phyloP scores from a whole-genome alignment of 2,113 vertebrate genomes.

The Corythaeola cristata region DNA sequence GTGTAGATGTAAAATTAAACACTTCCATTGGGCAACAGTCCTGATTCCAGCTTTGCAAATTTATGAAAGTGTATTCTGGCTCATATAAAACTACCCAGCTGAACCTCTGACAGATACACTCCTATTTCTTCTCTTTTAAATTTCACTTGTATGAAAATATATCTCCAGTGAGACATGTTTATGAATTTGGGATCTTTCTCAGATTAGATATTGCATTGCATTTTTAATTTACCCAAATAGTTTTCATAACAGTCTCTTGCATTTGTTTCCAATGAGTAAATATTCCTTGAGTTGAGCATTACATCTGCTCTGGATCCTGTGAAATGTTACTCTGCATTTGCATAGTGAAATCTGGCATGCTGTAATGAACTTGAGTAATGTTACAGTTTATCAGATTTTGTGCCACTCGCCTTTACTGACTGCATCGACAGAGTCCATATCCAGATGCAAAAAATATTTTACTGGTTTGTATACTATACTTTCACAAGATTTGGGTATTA shows the following conservation, averaged over 20 bases:
- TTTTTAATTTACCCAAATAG: slow-evolving; percentile 16
- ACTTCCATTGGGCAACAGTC: slow-evolving; percentile 39
- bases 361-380: background rate
- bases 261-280: slow-evolving; percentile 30
- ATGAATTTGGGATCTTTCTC: slow-evolving; percentile 15
- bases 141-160: background rate
- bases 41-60: slow-evolving; percentile 12
- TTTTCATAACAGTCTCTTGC: slow-evolving; percentile 6
- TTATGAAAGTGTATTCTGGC: slow-evolving; percentile 48
- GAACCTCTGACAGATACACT: slow-evolving; percentile 16
- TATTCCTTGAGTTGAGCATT: background rate
- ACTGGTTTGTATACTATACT: background rate
- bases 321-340: background rate
- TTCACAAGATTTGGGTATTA: background rate
- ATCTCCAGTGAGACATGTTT: slow-evolving; percentile 15
- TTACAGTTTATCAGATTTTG: background rate
- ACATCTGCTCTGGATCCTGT: background rate
- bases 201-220: background rate
- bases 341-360: background rate
- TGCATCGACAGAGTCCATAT: background rate
- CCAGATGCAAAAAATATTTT: background rate
- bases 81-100: background rate
- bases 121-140: slow-evolving; percentile 12
- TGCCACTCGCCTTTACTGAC: background rate
- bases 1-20: slow-evolving; percentile 40